Evolutionary conservation across 2,797 vertebrate genomes (phyloP).

Genomic region (Intellagama lesueurii): DNA sequence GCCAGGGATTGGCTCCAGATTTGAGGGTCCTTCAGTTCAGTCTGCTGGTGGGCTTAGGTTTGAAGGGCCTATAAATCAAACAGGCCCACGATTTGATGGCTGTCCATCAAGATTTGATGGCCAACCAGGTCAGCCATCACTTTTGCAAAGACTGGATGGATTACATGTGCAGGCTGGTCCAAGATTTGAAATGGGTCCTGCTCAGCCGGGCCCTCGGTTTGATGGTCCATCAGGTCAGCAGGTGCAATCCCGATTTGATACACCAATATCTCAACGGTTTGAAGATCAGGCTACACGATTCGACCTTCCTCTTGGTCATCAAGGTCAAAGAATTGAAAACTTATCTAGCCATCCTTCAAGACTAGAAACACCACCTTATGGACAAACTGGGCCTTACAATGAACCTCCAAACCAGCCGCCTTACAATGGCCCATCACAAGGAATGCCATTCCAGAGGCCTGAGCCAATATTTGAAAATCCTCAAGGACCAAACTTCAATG

Average conservation of each 20-base stretch:
- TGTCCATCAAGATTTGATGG: slow-evolving; percentile 82
- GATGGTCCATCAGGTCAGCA: slow-evolving; percentile 79
- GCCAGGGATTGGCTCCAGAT: slow-evolving; percentile 77
- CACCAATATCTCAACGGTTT: slow-evolving; percentile 81
- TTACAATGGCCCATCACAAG: slow-evolving; percentile 82
- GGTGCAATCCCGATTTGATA: slow-evolving; percentile 83
- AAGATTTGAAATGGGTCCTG: slow-evolving; percentile 80
- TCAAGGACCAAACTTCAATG: slow-evolving; percentile 85
- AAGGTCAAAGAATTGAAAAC: slow-evolving; percentile 82
- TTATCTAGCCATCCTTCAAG: slow-evolving; percentile 78
- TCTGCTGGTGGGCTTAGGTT: slow-evolving; percentile 80
- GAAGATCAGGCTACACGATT: slow-evolving; percentile 83
- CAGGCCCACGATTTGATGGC: slow-evolving; percentile 81
- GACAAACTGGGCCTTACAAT: slow-evolving; percentile 81
- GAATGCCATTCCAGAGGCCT: slow-evolving; percentile 82
- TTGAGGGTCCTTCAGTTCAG: slow-evolving; percentile 83
- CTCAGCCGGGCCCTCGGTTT: slow-evolving; percentile 78
- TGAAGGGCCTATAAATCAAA: slow-evolving; percentile 82
- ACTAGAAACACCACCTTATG: slow-evolving; percentile 79
- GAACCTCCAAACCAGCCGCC: slow-evolving; percentile 81
- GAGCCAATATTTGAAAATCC: slow-evolving; percentile 82
- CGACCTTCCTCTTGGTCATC: slow-evolving; percentile 84
- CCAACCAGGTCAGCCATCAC: slow-evolving; percentile 79
- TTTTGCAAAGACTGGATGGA: slow-evolving; percentile 82
- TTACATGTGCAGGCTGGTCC: slow-evolving; percentile 81